Percentiles rank a stretch among this genome's conserved stretches.
Evolutionary conservation across 2,113 vertebrate genomes (phyloP).

Genomic region (Cynopterus brachyotis): DNA sequence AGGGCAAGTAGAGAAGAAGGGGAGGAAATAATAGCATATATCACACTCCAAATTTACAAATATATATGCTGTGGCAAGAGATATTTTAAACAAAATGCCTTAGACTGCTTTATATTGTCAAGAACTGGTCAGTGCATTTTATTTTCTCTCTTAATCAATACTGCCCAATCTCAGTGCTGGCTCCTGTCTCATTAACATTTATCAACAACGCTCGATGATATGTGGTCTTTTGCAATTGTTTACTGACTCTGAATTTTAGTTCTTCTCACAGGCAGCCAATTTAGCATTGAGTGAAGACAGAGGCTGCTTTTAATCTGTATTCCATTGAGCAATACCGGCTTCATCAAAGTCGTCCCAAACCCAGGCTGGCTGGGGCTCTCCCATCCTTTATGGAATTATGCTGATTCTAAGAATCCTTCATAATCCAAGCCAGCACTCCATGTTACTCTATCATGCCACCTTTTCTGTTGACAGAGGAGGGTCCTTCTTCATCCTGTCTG

Average conservation of each 20-base stretch:
- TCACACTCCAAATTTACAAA: background rate
- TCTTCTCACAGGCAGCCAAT: background rate
- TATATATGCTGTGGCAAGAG: background rate
- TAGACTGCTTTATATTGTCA: background rate
- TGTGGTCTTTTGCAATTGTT: background rate
- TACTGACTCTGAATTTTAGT: background rate
- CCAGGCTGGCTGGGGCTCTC: background rate
- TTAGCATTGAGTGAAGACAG: background rate
- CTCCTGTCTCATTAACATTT: constrained; percentile 20
- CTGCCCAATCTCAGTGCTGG: background rate
- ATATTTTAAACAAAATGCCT: background rate
- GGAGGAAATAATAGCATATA: background rate
- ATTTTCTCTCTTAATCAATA: background rate
- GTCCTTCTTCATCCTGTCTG: background rate
- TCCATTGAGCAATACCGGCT: background rate
- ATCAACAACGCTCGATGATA: background rate
- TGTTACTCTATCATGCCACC: background rate
- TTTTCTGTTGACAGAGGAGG: background rate
- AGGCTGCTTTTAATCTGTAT: background rate
- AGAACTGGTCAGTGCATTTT: background rate
- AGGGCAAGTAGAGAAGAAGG: background rate
- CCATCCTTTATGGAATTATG: background rate
- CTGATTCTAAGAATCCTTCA: background rate
- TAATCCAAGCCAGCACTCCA: background rate
- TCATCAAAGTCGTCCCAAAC: background rate